Conservation (phyloP, 2,113 vertebrate genomes). For the Pimephales promelas region DNA sequence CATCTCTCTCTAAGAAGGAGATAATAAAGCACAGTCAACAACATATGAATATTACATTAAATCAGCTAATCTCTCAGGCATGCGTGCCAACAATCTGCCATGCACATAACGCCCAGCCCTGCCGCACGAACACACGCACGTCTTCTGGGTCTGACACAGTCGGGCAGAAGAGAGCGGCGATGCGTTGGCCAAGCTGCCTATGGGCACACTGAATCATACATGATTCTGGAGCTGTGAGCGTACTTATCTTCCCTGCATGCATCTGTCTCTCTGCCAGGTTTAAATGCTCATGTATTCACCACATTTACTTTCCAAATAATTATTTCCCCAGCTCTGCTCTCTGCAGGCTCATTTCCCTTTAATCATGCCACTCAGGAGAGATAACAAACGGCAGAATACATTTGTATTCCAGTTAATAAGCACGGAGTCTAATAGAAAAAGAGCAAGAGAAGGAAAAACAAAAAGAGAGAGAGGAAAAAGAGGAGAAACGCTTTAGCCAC, state of each 20-base stretch:
- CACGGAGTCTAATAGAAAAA: not conserved
- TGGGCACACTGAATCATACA: constrained; percentile 57
- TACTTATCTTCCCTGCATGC: constrained; percentile 17
- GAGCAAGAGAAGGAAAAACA: not conserved
- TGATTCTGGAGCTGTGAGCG: constrained; percentile 44
- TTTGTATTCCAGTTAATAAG: constrained; percentile 37
- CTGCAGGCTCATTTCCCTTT: constrained; percentile 39
- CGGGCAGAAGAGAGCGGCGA: constrained; percentile 24
- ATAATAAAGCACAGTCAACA: constrained; percentile 28
- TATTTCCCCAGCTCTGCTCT: constrained; percentile 23
- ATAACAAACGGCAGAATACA: constrained; percentile 25
- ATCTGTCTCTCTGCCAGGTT: constrained; percentile 16
- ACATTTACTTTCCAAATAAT: constrained; percentile 67
- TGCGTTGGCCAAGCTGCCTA: constrained; percentile 36
- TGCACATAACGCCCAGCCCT: constrained; percentile 21
- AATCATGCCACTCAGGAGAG: constrained; percentile 39
- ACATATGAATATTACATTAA: constrained; percentile 37
- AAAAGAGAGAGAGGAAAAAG: not conserved
- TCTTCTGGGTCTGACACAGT: constrained; percentile 17
- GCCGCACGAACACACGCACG: not conserved
- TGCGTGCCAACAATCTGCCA: constrained; percentile 52
- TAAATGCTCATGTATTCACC: constrained; percentile 65
- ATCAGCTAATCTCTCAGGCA: constrained; percentile 49
- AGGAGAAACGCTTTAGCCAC: not conserved
- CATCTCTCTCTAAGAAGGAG: constrained; percentile 2